Evolutionary conservation across 1,140 invertebrate species (phyloP).

Genomic region (Formica exsecta): DNA sequence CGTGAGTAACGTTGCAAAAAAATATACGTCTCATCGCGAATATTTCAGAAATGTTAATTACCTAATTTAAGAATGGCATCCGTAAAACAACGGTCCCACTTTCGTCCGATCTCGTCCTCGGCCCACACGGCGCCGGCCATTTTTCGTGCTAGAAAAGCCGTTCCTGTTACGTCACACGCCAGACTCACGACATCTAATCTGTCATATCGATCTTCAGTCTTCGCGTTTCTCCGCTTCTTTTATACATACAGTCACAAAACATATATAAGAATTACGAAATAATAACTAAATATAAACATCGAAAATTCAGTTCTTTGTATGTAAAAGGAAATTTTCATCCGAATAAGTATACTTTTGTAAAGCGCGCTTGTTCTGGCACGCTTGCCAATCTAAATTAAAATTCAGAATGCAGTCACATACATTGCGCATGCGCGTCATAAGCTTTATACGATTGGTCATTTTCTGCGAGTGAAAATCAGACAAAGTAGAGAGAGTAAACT

Average conservation of each 20-base stretch:
- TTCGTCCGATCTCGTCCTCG: conserved; percentile 86
- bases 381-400: no score
- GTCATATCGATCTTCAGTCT: background rate
- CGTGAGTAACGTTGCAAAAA: background rate
- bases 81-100: conserved; percentile 86
- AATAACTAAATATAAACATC: background rate
- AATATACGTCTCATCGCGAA: no score
- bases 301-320: background rate
- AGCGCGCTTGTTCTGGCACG: no score
- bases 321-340: no score
- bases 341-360: no score
- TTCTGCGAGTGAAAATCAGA: no score
- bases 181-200: background rate
- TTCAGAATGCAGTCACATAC: background rate
- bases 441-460: no score
- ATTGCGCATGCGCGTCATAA: no score
- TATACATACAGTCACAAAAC: background rate
- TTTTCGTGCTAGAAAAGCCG: conserved; percentile 74
- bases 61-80: conserved; percentile 86
- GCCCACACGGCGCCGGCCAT: conserved; percentile 81
- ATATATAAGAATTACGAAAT: background rate
- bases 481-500: no score
- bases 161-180: conserved; percentile 61
- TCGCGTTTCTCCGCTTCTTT: background rate
- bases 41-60: conserved; percentile 72